These are phyloP conservation scores for Noctua janthe DNA, from an alignment of 2,888 invertebrate genomes.

Conservation along the genomic window DNA sequence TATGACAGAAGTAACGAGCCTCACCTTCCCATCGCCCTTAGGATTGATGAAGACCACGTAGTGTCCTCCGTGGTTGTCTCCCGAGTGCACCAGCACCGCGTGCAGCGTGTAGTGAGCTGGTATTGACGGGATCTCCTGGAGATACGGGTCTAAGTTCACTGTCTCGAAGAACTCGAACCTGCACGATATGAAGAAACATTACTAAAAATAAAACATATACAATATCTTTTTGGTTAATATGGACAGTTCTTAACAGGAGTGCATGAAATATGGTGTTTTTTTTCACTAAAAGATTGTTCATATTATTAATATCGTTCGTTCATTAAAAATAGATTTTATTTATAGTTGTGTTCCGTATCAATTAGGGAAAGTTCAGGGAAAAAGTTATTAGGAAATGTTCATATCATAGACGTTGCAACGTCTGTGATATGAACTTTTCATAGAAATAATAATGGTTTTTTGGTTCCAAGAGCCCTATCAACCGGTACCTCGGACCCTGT, in stretches of 20 bases:
- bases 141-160: conserved; percentile 96
- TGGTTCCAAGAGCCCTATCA: too few species aligned
- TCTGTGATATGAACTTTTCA: not conserved
- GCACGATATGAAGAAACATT: not conserved
- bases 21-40: conserved; percentile 96
- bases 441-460: not conserved
- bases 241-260: not conserved
- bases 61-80: conserved; percentile 99
- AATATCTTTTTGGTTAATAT: not conserved
- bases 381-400: not conserved
- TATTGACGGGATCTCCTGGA: conserved; percentile 94
- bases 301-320: not conserved
- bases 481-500: too few species aligned
- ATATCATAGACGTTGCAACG: too few species aligned
- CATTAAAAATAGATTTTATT: not conserved
- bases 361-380: not conserved
- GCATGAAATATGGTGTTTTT: not conserved
- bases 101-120: conserved; percentile 97
- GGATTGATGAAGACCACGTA: conserved; percentile 99
- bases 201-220: not conserved
- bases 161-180: conserved; percentile 99
- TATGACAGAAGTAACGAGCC: not conserved
- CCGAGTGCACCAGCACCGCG: conserved; percentile 99
- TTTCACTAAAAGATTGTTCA: not conserved
- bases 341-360: not conserved